Base-by-base conservation (phyloP, 2,888 invertebrate species). In the Bimastos eiseni region DNA sequence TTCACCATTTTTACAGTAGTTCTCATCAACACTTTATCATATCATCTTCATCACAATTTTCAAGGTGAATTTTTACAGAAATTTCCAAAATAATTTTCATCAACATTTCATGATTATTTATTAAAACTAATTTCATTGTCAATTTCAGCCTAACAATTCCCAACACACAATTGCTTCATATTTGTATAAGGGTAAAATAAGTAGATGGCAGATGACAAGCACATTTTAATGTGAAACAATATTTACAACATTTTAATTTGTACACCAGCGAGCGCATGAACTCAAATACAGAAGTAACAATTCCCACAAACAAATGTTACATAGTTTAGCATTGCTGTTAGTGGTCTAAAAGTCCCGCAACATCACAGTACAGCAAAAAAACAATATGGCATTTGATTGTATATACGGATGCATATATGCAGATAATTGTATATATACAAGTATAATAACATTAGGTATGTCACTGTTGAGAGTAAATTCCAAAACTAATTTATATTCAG, bases 261-360 rank as follows among this genome's bases (percentile, higher is more conserved):
- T 70, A 70, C n/a, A 70, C 30, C 30, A 70, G 30, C n/a, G n/a
- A 70, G 30, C 6, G 30, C 70, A 70, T n/a, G 70, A 70, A 70
- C 49, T 49, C 24, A 49, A 19, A 49, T 19, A 49, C 49, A 49
- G 30, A 70, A 70, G n/a, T 70, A 70, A 70, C n/a, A 70, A 6
- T 70, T 70, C 70, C 70, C 70, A n/a, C 70, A n/a, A 70, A n/a
- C 70, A n/a, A 70, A n/a, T n/a, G 70, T 70, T 70, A 70, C 70
- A 70, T 5, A 70, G 70, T n/a, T 70, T 70, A 24, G 5, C 24
- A 49, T 49, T 5, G 11, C 8, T n/a, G 30, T 70, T 70, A 30
- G 70, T 70, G 30, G 49, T 49, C n/a, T 70, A 70, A 11, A 70
- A 13, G 8, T 70, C 17, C 24, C 30, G 1, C 8, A n/a, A 70